Conservation (phyloP, 1,140 invertebrate species). For the Lasaia peninsularis region DNA sequence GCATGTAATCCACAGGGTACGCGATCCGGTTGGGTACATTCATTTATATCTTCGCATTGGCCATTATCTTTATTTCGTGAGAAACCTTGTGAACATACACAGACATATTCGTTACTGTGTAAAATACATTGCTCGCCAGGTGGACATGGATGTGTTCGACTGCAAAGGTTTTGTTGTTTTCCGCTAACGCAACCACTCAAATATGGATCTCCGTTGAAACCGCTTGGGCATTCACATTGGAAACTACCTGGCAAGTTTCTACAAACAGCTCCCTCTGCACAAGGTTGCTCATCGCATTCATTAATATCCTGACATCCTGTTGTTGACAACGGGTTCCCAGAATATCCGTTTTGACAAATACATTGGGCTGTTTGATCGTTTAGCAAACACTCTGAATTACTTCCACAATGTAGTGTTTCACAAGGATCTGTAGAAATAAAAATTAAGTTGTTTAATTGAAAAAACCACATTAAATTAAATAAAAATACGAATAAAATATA, state of each 20-base stretch:
- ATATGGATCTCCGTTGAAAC: slow-evolving; percentile 83
- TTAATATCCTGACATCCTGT: slow-evolving; percentile 92
- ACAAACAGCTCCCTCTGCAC: slow-evolving; percentile 89
- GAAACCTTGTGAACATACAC: slow-evolving; percentile 92
- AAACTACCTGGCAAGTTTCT: slow-evolving; percentile 92
- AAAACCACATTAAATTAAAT: slow-evolving; percentile 9
- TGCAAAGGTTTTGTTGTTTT: slow-evolving; percentile 81
- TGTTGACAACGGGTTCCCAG: slow-evolving; percentile 81
- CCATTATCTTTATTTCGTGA: slow-evolving; percentile 83
- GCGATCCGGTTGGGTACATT: slow-evolving; percentile 87
- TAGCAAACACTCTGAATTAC: slow-evolving; percentile 93
- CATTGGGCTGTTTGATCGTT: slow-evolving; percentile 90
- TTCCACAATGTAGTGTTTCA: slow-evolving; percentile 89
- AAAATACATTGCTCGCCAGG: slow-evolving; percentile 89
- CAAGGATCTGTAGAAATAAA: slow-evolving; percentile 86
- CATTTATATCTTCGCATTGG: slow-evolving; percentile 91
- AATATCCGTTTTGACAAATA: slow-evolving; percentile 87
- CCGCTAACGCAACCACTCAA: slow-evolving; percentile 83
- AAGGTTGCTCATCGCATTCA: slow-evolving; percentile 89
- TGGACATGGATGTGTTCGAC: slow-evolving; percentile 86
- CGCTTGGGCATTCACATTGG: slow-evolving; percentile 91
- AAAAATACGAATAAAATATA: slow-evolving; percentile 20
- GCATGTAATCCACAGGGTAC: slow-evolving; percentile 91
- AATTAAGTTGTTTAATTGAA: slow-evolving; percentile 18
- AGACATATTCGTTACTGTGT: slow-evolving; percentile 88